Base-by-base conservation (phyloP, 2,888 invertebrate genomes). In the Cinara cedri region DNA sequence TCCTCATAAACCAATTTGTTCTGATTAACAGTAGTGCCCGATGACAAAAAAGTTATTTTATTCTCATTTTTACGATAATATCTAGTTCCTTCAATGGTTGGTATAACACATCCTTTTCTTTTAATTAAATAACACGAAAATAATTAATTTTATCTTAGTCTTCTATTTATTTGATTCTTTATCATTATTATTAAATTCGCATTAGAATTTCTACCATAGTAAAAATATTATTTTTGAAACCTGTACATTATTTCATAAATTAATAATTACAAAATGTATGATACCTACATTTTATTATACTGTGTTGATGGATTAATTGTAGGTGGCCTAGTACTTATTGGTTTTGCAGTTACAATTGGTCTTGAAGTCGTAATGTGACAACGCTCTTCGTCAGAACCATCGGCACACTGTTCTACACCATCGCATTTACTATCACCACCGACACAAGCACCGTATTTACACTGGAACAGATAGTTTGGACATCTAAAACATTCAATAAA, bases 361-460 rank as follows among this genome's bases (percentile, higher is more conserved):
- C 6, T 16, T 21, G 72, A 19, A 14, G 4, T 34, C 6, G 72
- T 3, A 1, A 10, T 19, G 26, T 0, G 8, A 57, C 76, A 68
- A 21, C n/a, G 4, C 10, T 49, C 46, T 54, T 81, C 81, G 21
- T 81, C 81, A 26, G 81, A 81, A 46, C 75, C 80, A 57, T 81
- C 81, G 3, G n/a, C 16, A 13, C 81, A 81, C 10, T 81, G 44
- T 46, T 42, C 54, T 21, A 54, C 19, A 16, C 62, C 70, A 80
- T 81, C 60, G 54, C 81, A 81, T 34, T 34, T 49, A 34, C 26
- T 60, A 1, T n/a, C 34, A 21, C 66, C 49, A n/a, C 19, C 62
- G 8, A 81, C n/a, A 46, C 81, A 81, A 13, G 81, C 81, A 1
- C 81, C 81, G 46, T 81, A 80, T 9, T 65, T 60, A 49, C 81